A percentile compares a stretch with the other conserved stretches of the same genome.
Evolutionary conservation across 2,888 invertebrate species (phyloP).

Genomic region (Diabrotica balteata): DNA sequence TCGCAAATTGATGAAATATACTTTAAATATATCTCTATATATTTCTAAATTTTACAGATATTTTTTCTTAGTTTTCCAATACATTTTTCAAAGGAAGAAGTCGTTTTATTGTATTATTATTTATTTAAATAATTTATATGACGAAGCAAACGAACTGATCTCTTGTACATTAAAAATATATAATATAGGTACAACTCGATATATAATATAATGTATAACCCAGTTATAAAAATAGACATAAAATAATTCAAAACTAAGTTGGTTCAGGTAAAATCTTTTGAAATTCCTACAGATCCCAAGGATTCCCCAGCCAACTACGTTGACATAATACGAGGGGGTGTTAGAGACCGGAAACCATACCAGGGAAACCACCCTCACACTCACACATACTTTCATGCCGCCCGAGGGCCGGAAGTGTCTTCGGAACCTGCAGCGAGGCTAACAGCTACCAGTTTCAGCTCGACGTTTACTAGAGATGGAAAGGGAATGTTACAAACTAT

Average conservation of each 20-base stretch:
- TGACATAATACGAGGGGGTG: constrained; percentile 41
- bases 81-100: no score
- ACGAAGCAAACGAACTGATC: no score
- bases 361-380: constrained; percentile 59
- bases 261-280: constrained; percentile 23
- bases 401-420: constrained; percentile 53
- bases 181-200: no score
- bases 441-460: constrained; percentile 18
- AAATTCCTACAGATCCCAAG: constrained; percentile 19
- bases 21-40: no score
- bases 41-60: no score
- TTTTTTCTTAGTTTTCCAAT: no score
- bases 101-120: no score
- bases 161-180: no score
- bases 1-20: no score
- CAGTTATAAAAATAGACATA: constrained; percentile 16
- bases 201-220: background rate
- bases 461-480: constrained; percentile 2
- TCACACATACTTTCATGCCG: constrained; percentile 4
- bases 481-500: background rate
- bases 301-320: constrained; percentile 16
- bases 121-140: no score
- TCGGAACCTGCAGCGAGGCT: constrained; percentile 53
- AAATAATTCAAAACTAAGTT: constrained; percentile 11
- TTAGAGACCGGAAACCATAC: constrained; percentile 53